A percentile compares a stretch with the other conserved stretches of the same genome.
Evolutionary conservation across 2,888 invertebrate genomes (phyloP).

Genomic region (Microchrysa polita): DNA sequence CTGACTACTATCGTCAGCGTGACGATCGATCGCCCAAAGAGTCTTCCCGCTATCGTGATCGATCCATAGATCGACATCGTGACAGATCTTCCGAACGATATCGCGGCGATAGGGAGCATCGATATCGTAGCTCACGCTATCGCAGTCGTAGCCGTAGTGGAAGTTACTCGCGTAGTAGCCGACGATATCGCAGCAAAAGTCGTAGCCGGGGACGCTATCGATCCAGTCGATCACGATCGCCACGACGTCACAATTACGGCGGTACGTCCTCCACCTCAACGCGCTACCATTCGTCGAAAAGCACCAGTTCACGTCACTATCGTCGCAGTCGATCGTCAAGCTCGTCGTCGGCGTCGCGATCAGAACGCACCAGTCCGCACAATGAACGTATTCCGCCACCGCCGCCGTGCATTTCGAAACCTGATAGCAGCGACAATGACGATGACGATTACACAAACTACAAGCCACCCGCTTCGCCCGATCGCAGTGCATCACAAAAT

Average conservation of each 20-base stretch:
- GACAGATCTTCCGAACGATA: constrained; percentile 48
- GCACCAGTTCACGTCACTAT: background rate
- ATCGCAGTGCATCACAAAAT: too few species aligned
- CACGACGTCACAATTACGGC: constrained; percentile 1
- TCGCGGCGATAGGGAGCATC: constrained; percentile 41
- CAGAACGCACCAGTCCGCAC: constrained; percentile 13
- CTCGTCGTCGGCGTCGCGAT: constrained; percentile 49
- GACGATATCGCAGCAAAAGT: constrained; percentile 21
- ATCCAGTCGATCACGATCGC: constrained; percentile 33
- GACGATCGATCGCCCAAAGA: background rate
- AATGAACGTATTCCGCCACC: background rate
- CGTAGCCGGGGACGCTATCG: constrained; percentile 10
- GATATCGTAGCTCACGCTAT: constrained; percentile 35
- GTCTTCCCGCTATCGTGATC: constrained; percentile 46
- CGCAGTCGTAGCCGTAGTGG: constrained; percentile 39
- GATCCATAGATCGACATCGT: constrained; percentile 53
- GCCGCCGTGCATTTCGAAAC: background rate
- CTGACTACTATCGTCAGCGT: background rate
- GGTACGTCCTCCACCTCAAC: background rate
- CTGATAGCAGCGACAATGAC: background rate
- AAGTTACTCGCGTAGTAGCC: constrained; percentile 31
- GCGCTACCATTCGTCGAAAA: constrained; percentile 20
- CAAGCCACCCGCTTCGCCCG: too few species aligned
- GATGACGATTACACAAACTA: background rate
- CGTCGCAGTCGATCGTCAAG: constrained; percentile 48